Evolutionary conservation across 2,113 vertebrate species (phyloP).

Genomic region (Mus musculus): DNA sequence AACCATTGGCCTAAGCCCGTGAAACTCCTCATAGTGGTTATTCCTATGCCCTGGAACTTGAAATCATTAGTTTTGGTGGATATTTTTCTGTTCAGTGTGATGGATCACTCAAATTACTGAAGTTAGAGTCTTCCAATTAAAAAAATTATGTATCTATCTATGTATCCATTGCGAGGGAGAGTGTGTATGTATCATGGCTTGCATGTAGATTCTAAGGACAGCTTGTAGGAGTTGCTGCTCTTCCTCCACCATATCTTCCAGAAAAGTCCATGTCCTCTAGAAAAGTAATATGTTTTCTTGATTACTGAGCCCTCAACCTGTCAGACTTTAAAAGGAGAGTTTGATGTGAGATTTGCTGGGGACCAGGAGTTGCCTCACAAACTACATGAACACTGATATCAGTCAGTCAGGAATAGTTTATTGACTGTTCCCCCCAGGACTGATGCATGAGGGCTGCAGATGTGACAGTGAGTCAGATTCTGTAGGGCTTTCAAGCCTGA

Average conservation of each 20-base stretch:
- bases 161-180: too few species aligned
- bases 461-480: too few species aligned
- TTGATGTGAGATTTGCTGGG: not conserved
- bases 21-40: not conserved
- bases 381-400: too few species aligned
- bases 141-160: too few species aligned
- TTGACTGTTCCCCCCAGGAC: too few species aligned
- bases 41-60: not conserved
- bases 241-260: not conserved
- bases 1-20: not conserved
- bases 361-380: too few species aligned
- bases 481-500: too few species aligned
- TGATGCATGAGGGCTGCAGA: too few species aligned
- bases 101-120: not conserved
- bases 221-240: not conserved
- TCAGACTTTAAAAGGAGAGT: conserved; percentile 1
- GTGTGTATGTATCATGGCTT: not conserved
- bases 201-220: not conserved
- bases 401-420: too few species aligned
- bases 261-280: not conserved
- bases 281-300: not conserved
- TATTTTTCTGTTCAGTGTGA: not conserved
- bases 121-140: not conserved
- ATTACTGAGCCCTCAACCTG: not conserved
- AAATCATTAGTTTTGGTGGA: not conserved